phyloP scores from a whole-genome alignment of 2,113 vertebrate genomes.

The Trematocara marginatum region DNA sequence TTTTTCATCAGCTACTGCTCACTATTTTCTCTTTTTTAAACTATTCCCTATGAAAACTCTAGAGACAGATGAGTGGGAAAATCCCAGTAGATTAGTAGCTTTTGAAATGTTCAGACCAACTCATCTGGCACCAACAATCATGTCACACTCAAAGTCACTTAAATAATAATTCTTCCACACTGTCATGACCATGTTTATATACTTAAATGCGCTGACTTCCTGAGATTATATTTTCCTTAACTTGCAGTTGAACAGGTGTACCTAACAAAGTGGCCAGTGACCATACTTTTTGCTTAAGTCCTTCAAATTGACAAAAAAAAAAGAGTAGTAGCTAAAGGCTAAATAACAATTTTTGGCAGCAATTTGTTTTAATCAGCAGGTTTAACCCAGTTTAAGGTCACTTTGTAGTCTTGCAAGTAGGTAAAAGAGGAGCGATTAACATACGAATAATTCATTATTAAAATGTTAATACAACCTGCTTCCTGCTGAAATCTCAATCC shows the following conservation, averaged over 20 bases:
- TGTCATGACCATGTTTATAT: background rate
- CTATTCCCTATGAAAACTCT: background rate
- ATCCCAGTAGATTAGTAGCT: background rate
- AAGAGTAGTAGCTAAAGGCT: background rate
- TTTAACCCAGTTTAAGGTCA: background rate
- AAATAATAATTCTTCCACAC: background rate
- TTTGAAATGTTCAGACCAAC: background rate
- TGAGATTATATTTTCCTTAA: background rate
- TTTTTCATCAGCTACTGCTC: background rate
- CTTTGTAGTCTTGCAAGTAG: background rate
- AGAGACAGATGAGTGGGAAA: background rate
- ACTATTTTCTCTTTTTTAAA: background rate
- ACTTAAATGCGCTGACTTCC: background rate
- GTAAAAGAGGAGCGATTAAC: conserved; percentile 50
- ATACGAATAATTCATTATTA: conserved; percentile 44
- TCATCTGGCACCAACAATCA: background rate
- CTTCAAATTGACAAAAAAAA: background rate
- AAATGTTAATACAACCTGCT: conserved; percentile 65
- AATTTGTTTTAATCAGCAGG: background rate
- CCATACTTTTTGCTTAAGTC: background rate
- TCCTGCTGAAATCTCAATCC: conserved; percentile 53
- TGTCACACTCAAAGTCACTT: background rate
- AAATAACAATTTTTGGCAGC: background rate
- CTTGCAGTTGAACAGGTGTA: background rate
- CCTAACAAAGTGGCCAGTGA: background rate